These are phyloP conservation scores for Adelphocoris suturalis DNA, from an alignment of 2,888 invertebrate species.

Conservation along the genomic window DNA sequence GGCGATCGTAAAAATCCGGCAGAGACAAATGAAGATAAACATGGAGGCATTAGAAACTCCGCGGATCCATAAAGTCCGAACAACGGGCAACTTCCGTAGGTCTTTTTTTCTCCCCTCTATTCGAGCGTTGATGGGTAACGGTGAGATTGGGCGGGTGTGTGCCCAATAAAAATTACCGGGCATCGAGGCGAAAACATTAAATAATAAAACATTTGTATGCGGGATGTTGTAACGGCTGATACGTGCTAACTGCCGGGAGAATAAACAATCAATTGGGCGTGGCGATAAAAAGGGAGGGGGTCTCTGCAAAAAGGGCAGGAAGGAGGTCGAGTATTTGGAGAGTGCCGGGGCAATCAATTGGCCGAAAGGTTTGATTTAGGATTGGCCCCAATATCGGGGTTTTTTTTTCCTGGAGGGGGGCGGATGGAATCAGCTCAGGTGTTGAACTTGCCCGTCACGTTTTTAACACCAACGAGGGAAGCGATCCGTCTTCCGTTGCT, in stretches of 20 bases:
- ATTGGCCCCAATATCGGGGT: slow-evolving; percentile 15
- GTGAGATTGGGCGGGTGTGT: too few species aligned
- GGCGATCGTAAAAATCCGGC: background rate
- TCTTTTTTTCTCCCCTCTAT: background rate
- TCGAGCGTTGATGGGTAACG: background rate
- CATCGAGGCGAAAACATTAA: background rate
- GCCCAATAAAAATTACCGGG: slow-evolving; percentile 38
- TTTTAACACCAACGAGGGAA: background rate
- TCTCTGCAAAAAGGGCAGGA: background rate
- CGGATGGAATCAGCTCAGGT: slow-evolving; percentile 51
- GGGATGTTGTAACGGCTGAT: slow-evolving; percentile 54
- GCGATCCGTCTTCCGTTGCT: slow-evolving; percentile 16
- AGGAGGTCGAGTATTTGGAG: background rate
- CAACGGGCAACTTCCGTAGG: background rate
- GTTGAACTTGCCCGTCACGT: slow-evolving; percentile 52
- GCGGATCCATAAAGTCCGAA: background rate
- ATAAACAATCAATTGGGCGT: slow-evolving; percentile 63
- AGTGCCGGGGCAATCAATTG: slow-evolving; percentile 41
- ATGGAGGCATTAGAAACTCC: background rate
- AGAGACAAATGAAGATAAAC: slow-evolving; percentile 1
- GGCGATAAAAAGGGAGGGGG: slow-evolving; percentile 60
- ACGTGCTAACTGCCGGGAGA: slow-evolving; percentile 60
- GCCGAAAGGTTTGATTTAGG: slow-evolving; percentile 55
- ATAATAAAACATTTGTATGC: slow-evolving; percentile 57
- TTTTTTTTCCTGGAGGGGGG: background rate